A percentile compares a stretch with the other conserved stretches of the same genome.
Conservation (phyloP, 2,113 vertebrate species). For the Dermatemys mawii region DNA sequence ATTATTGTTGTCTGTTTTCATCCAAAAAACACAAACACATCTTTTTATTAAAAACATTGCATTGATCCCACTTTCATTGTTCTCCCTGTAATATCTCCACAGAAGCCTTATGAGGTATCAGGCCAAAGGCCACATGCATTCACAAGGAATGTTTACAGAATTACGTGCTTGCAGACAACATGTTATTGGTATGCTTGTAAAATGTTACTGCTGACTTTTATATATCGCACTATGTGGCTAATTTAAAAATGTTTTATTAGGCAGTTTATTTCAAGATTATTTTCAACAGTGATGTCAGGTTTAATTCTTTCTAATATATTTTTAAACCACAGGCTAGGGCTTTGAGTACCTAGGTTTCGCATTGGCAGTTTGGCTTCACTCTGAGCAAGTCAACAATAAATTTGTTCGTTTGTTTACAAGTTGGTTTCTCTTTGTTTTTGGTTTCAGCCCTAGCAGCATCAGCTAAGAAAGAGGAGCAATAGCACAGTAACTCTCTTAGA, state of each 20-base stretch:
- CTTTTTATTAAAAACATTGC: conserved; percentile 18
- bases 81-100: conserved; percentile 57
- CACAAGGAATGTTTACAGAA: conserved; percentile 66
- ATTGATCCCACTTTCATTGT: conserved; percentile 34
- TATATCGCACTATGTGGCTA: conserved; percentile 71
- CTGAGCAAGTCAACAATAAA: conserved; percentile 37
- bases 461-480: conserved; percentile 22
- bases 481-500: background rate
- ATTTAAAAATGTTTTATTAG: conserved; percentile 62
- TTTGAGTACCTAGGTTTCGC: conserved; percentile 18
- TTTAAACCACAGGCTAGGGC: conserved; percentile 55
- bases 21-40: too few species aligned
- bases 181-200: conserved; percentile 70
- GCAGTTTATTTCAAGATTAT: conserved; percentile 70
- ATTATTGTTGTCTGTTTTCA: conserved; percentile 33
- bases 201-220: conserved; percentile 73
- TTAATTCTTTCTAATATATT: conserved; percentile 58
- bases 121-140: conserved; percentile 74
- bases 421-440: conserved; percentile 19
- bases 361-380: conserved; percentile 49
- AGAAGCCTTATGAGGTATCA: conserved; percentile 64
- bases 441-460: background rate
- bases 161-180: conserved; percentile 60
- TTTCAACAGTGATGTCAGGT: conserved; percentile 66
- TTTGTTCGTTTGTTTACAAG: conserved; percentile 41